A percentile compares a stretch with the other conserved stretches of the same genome.
These are phyloP conservation scores for Glyphotaelius pellucidus DNA, from an alignment of 2,888 invertebrate species.

Conservation along the genomic window DNA sequence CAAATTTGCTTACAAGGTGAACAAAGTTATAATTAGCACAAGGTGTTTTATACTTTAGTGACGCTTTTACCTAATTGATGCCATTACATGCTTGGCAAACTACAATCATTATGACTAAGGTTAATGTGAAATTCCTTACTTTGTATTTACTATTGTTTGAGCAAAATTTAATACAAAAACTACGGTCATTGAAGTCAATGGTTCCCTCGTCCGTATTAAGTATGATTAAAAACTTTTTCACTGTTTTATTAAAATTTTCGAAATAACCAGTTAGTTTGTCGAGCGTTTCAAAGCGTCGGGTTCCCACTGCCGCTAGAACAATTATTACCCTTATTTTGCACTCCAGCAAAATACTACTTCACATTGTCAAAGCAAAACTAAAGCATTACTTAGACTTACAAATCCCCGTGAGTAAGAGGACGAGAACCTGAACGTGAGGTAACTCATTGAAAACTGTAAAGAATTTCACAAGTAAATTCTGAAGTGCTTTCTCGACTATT, in stretches of 20 bases:
- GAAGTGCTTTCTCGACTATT: no score
- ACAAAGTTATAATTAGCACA: neutral
- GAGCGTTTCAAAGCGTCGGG: no score
- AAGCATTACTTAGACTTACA: neutral
- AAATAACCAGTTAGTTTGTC: no score
- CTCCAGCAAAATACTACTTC: neutral
- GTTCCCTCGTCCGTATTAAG: neutral
- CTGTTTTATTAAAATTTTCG: no score
- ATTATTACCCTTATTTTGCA: neutral
- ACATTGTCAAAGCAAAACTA: neutral
- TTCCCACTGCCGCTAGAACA: no score
- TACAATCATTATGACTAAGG: neutral
- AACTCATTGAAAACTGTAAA: no score
- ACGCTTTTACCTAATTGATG: constrained; percentile 2
- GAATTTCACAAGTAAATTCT: no score
- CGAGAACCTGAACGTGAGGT: no score
- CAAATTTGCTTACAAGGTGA: neutral
- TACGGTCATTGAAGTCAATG: neutral
- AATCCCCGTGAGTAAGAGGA: no score
- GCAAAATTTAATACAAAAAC: neutral
- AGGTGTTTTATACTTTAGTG: neutral
- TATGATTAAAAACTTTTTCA: no score
- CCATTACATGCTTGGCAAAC: neutral
- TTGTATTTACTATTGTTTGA: neutral
- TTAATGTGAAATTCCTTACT: neutral